phyloP scores from a whole-genome alignment of 2,113 vertebrate genomes.

The Salvelinus namaycush region DNA sequence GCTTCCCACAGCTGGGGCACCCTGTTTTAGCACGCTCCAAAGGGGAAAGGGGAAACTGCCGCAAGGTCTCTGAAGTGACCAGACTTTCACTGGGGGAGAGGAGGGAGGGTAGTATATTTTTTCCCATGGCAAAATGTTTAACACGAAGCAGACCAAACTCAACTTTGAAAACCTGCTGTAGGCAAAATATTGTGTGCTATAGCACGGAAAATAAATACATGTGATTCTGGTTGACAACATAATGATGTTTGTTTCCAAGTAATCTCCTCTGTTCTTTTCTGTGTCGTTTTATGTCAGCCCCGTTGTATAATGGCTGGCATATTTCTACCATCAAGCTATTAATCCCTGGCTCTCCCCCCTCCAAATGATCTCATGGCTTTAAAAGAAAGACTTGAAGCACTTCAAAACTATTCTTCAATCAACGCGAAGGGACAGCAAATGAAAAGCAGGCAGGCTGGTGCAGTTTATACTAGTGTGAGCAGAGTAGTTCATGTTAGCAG shows the following conservation, averaged over 20 bases:
- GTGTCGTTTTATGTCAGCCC: not conserved
- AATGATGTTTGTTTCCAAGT: constrained; percentile 31
- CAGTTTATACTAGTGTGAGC: constrained; percentile 11
- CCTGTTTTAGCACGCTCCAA: constrained; percentile 41
- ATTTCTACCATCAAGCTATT: too few species aligned
- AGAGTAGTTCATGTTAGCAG: constrained; percentile 20
- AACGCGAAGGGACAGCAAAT: constrained; percentile 8
- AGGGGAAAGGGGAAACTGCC: constrained; percentile 1
- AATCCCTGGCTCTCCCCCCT: not conserved
- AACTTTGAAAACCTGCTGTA: not conserved
- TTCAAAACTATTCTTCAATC: constrained; percentile 18
- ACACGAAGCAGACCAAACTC: not conserved
- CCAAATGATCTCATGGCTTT: constrained; percentile 22
- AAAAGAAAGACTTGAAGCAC: constrained; percentile 8
- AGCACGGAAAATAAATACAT: constrained; percentile 52
- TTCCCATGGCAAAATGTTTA: too few species aligned
- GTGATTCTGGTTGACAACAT: constrained; percentile 31
- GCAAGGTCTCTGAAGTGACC: not conserved
- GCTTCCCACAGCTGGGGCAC: constrained; percentile 27
- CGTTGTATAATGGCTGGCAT: too few species aligned
- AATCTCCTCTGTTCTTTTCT: constrained; percentile 10
- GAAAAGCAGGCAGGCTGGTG: constrained; percentile 28
- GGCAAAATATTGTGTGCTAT: too few species aligned
- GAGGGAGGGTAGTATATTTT: too few species aligned
- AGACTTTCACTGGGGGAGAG: too few species aligned